These are phyloP conservation scores for Reinhardtius hippoglossoides DNA, from an alignment of 2,113 vertebrate species.

Conservation along the genomic window DNA sequence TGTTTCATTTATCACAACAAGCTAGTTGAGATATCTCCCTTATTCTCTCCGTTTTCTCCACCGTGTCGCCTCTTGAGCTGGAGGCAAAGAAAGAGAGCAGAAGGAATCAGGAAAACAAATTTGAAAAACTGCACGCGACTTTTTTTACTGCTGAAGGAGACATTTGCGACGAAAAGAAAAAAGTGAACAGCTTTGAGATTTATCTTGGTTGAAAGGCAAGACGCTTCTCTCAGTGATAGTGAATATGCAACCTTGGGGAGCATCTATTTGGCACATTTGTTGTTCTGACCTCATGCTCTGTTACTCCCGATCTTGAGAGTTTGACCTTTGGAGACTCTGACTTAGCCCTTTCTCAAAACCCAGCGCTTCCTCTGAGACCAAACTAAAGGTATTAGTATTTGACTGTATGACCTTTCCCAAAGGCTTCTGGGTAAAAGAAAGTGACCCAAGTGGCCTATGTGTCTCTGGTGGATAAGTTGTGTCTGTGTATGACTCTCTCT, in stretches of 20 bases:
- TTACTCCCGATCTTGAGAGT: constrained; percentile 48
- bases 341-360: constrained; percentile 63
- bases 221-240: constrained; percentile 49
- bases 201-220: constrained; percentile 55
- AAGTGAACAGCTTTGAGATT: constrained; percentile 43
- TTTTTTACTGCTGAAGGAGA: constrained; percentile 34
- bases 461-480: constrained; percentile 52
- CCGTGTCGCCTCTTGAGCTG: constrained; percentile 44
- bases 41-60: constrained; percentile 53
- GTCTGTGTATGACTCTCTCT: constrained; percentile 20
- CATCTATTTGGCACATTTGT: constrained; percentile 62
- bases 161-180: not conserved
- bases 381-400: constrained; percentile 80
- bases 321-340: constrained; percentile 73
- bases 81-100: constrained; percentile 59
- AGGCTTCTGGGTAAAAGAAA: constrained; percentile 75
- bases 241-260: constrained; percentile 63
- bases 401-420: constrained; percentile 72
- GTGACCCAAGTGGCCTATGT: constrained; percentile 66
- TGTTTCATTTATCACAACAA: constrained; percentile 68
- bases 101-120: constrained; percentile 55
- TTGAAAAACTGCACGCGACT: constrained; percentile 37
- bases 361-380: constrained; percentile 69
- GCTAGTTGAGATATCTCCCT: constrained; percentile 63
- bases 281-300: constrained; percentile 71